phyloP scores from a whole-genome alignment of 2,113 vertebrate genomes.

The Calonectris borealis region DNA sequence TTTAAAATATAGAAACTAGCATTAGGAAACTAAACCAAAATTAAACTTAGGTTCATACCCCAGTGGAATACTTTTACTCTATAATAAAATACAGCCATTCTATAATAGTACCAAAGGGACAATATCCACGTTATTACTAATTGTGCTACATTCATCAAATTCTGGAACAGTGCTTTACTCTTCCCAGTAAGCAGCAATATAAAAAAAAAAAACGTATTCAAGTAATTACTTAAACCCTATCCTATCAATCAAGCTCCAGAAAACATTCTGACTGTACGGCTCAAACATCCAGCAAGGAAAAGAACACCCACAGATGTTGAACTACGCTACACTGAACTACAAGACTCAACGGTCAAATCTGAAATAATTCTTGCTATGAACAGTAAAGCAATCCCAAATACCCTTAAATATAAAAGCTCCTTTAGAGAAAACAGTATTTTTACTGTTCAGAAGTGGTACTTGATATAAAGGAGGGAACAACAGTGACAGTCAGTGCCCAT shows the following conservation, averaged over 20 bases:
- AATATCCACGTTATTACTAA: neutral
- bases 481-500: too few species aligned
- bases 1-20: constrained; percentile 45
- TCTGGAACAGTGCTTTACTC: neutral
- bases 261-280: neutral
- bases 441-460: neutral
- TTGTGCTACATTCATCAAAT: neutral
- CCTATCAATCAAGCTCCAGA: neutral
- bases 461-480: neutral
- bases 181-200: neutral
- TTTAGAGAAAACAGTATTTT: neutral
- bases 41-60: neutral
- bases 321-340: neutral
- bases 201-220: neutral
- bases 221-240: neutral
- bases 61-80: neutral
- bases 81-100: neutral
- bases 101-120: neutral
- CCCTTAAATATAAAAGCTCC: neutral
- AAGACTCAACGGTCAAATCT: neutral
- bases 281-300: neutral
- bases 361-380: neutral
- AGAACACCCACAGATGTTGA: neutral
- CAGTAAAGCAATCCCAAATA: neutral
- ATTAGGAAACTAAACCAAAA: constrained; percentile 26